Evolutionary conservation across 2,888 invertebrate genomes (phyloP).

Genomic region (Lithophane ornitopus): DNA sequence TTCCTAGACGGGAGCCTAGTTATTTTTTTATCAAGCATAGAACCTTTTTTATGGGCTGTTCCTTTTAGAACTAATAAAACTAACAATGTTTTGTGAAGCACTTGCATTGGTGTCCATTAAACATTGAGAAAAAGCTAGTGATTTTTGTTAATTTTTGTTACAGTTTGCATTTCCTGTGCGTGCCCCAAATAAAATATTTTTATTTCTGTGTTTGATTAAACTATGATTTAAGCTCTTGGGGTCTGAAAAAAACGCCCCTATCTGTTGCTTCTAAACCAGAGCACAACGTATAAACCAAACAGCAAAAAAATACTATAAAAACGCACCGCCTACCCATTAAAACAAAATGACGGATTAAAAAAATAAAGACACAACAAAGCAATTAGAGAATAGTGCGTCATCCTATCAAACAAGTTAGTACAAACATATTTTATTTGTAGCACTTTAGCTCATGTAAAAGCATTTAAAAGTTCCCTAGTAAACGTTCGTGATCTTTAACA

Average conservation of each 20-base stretch:
- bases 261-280: not conserved
- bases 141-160: not conserved
- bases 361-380: conserved; percentile 12
- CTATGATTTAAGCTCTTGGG: not conserved
- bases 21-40: not conserved
- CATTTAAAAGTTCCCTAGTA: not conserved
- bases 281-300: not conserved
- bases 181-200: too few species aligned
- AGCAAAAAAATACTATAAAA: not conserved
- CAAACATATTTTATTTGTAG: conserved; percentile 1
- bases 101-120: not conserved
- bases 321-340: not conserved
- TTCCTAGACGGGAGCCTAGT: not conserved
- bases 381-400: conserved; percentile 8
- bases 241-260: too few species aligned
- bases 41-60: not conserved
- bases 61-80: not conserved
- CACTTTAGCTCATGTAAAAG: not conserved
- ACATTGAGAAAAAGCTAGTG: not conserved
- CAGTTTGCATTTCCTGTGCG: not conserved
- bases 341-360: conserved; percentile 9
- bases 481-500: conserved; percentile 8
- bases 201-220: too few species aligned
- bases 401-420: not conserved
- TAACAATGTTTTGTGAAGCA: not conserved